These are phyloP conservation scores for Bombus fervidus DNA, from an alignment of 1,140 invertebrate genomes.

Conservation along the genomic window DNA sequence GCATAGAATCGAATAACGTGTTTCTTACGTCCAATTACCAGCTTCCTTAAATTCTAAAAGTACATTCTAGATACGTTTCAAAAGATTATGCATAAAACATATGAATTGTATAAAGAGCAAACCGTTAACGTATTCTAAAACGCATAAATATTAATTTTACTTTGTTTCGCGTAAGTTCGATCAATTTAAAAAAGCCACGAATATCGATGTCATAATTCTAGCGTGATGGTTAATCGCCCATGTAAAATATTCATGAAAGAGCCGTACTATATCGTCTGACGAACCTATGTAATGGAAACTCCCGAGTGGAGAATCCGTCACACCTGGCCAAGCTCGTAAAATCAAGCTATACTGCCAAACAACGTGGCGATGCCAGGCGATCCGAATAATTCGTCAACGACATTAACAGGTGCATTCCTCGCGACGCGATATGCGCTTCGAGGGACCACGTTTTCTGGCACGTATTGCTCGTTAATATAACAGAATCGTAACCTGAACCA, in stretches of 20 bases:
- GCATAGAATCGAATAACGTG: fast-evolving
- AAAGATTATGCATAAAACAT: too few relatives aligned
- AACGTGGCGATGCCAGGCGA: background rate
- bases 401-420: constrained; percentile 34
- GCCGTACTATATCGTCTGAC: background rate
- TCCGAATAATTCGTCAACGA: constrained; percentile 22
- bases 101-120: background rate
- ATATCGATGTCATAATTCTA: too few relatives aligned
- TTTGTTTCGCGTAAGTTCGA: too few relatives aligned
- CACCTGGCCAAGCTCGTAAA: background rate
- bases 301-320: background rate
- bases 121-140: background rate
- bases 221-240: background rate
- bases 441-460: background rate
- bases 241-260: background rate
- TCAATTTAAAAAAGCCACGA: too few relatives aligned
- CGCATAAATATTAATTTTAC: too few relatives aligned
- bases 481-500: background rate
- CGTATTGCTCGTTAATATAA: background rate
- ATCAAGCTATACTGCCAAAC: background rate
- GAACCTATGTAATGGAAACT: background rate
- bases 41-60: too few relatives aligned
- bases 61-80: too few relatives aligned
- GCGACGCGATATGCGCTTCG: too few relatives aligned
- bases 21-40: too few relatives aligned